phyloP scores from a whole-genome alignment of 2,113 vertebrate species.

The Lophura nycthemera region DNA sequence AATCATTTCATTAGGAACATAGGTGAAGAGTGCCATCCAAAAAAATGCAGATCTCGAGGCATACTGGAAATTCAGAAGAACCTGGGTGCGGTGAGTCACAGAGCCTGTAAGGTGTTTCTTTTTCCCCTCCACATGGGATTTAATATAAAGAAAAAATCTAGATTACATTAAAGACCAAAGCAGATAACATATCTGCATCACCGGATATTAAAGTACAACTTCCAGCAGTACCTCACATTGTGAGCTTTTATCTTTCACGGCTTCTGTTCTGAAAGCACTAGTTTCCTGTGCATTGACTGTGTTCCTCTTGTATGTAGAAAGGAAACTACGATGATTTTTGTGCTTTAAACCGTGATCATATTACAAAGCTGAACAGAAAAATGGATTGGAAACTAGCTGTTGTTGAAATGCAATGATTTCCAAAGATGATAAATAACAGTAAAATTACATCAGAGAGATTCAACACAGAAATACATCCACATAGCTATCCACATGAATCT shows the following conservation, averaged over 20 bases:
- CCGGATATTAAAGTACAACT: background rate
- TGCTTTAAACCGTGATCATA: background rate
- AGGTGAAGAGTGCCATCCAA: constrained; percentile 29
- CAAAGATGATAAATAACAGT: constrained; percentile 29
- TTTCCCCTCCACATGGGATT: background rate
- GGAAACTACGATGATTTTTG: background rate
- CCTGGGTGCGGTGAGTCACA: background rate
- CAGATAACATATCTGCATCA: background rate
- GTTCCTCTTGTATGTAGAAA: background rate
- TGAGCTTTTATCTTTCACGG: background rate
- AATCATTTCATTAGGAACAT: background rate
- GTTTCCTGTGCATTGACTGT: background rate
- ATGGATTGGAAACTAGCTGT: background rate
- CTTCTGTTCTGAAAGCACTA: background rate
- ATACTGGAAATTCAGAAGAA: background rate
- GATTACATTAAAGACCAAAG: background rate
- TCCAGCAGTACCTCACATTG: background rate
- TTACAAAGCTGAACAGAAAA: background rate
- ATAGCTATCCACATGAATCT: background rate
- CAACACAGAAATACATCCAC: background rate
- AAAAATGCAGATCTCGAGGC: background rate
- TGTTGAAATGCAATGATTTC: background rate
- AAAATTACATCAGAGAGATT: background rate
- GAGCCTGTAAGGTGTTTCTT: background rate
- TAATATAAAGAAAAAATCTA: background rate